Evolutionary conservation across 2,888 invertebrate genomes (phyloP), one percentile per base, ranked within the genome.

Genomic region (Gymnocheta viridis): DNA sequence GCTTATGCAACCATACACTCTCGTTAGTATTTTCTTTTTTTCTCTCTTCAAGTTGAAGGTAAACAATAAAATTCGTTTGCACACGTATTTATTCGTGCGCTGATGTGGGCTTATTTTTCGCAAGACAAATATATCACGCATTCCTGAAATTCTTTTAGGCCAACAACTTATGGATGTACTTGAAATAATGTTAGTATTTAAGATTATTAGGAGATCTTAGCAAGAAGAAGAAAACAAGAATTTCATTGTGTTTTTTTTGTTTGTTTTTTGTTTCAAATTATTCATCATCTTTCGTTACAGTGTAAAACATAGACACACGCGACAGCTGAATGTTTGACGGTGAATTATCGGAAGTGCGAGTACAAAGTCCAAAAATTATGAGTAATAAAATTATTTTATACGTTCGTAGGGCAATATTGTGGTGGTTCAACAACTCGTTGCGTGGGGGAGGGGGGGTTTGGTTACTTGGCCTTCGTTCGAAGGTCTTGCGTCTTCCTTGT

Each of bases 141-240:
- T 83, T 83, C 70, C 76, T 80, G 19, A 69, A 47, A 83, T 83
- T 64, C 66, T 80, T 83, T 72, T 29, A 32, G 51, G 17, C 60
- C 24, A 76, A 54, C 70, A 69, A 38, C 35, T 64, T 70, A 69
- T 67, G 67, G 35, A 74, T 73, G 79, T 60, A 80, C 76, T 83
- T 83, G 83, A 80, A 80, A 80, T 80, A 60, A 9, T 72, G 49
- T 58, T 58, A 6, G 4, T 29, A n/a, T 58, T 80, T 38, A 58
- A 38, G 29, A 56, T 67, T 17, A 24, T 62, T 64, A 19, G 29
- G 41, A 64, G 49, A 78, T 54, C n/a, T 54, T 17, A 19, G 44
- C 24, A 2, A 22, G 44, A 49, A 24, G 5, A 47, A 9, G 1
- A 41, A 44, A 54, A 12, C 5, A 54, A 35, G 32, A n/a, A 62